Percentiles rank a stretch among this genome's conserved stretches.
These are phyloP conservation scores for Pelodytes ibericus DNA, from an alignment of 2,797 vertebrate species.

Conservation along the genomic window DNA sequence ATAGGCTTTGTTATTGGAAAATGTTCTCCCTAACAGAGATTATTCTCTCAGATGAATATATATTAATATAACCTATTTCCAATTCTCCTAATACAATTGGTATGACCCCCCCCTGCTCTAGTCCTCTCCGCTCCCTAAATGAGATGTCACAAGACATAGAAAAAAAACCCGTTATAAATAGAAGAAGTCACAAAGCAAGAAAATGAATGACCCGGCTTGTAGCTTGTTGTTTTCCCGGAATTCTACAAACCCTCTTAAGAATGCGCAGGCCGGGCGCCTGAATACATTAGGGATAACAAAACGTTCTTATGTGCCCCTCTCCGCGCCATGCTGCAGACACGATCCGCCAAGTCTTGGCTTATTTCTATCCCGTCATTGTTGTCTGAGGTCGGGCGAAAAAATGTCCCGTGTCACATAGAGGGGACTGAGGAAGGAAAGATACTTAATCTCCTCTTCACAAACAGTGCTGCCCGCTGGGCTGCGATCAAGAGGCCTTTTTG, in stretches of 20 bases:
- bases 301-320: conserved; percentile 14
- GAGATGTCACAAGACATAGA: conserved; percentile 30
- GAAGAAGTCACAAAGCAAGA: conserved; percentile 21
- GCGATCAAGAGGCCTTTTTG: neutral
- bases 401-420: neutral
- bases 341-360: conserved; percentile 30
- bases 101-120: no score
- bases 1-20: no score
- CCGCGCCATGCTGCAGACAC: conserved; percentile 27
- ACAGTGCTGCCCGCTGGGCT: neutral
- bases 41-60: no score
- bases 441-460: neutral
- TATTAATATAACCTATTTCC: no score
- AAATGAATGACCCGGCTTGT: neutral
- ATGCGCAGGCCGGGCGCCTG: conserved; percentile 37
- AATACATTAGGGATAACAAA: conserved; percentile 45
- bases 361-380: conserved; percentile 38
- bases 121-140: no score
- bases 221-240: conserved; percentile 42
- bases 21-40: no score
- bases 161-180: no score
- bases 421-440: neutral
- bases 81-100: no score
- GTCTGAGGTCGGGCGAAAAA: conserved; percentile 10
- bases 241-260: conserved; percentile 30